Evolutionary conservation across 2,797 vertebrate species (phyloP).

Genomic region (Toxotes lorentzi): DNA sequence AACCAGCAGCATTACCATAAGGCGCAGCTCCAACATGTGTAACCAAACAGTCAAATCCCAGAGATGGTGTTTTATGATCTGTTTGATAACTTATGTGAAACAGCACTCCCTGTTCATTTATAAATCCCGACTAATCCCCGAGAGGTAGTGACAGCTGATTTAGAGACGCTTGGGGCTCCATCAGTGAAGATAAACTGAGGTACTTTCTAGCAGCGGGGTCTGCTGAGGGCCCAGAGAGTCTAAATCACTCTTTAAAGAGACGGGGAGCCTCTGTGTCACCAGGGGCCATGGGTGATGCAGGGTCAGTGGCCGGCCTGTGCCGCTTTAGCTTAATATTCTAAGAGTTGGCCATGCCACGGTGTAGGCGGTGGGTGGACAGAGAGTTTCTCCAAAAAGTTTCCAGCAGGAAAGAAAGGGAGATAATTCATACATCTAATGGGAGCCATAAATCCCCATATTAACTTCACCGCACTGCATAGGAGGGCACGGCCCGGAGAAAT

Average conservation of each 20-base stretch:
- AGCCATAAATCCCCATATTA: slow-evolving; percentile 94
- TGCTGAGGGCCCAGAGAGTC: slow-evolving; percentile 76
- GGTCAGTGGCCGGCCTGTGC: slow-evolving; percentile 58
- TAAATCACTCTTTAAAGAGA: slow-evolving; percentile 90
- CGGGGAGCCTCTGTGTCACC: slow-evolving; percentile 77
- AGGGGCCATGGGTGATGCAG: slow-evolving; percentile 69
- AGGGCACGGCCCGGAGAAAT: slow-evolving; percentile 89
- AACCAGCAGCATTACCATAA: slow-evolving; percentile 58
- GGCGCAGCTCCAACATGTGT: slow-evolving; percentile 62
- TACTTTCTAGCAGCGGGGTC: slow-evolving; percentile 66
- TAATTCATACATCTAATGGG: slow-evolving; percentile 94
- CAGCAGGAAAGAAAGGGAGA: slow-evolving; percentile 88
- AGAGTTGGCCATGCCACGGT: background rate
- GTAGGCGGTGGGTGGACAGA: slow-evolving; percentile 20
- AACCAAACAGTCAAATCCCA: slow-evolving; percentile 76
- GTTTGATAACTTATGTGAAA: slow-evolving; percentile 79
- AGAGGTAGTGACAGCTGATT: slow-evolving; percentile 75
- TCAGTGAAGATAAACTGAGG: slow-evolving; percentile 73
- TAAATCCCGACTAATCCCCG: slow-evolving; percentile 72
- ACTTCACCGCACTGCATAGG: slow-evolving; percentile 87
- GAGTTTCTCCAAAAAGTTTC: slow-evolving; percentile 84
- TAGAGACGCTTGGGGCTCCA: slow-evolving; percentile 70
- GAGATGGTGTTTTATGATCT: slow-evolving; percentile 75
- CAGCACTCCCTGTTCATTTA: slow-evolving; percentile 70
- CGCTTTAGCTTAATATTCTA: slow-evolving; percentile 32